Conservation (phyloP, 2,888 invertebrate genomes). For the Eurytoma adleriae region DNA sequence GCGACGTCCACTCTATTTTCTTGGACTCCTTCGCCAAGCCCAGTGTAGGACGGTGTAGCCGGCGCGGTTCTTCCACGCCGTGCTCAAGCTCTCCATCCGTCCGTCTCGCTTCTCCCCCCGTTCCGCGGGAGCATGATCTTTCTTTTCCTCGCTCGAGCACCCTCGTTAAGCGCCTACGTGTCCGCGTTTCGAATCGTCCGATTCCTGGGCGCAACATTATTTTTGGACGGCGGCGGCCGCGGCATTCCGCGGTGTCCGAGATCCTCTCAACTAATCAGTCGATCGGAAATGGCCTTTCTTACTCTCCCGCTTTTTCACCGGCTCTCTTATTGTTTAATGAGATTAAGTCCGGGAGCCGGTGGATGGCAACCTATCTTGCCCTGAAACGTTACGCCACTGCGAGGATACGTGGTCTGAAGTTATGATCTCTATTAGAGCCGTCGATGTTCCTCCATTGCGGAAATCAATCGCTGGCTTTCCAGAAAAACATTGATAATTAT, state of each 20-base stretch:
- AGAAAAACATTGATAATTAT: too few relatives aligned
- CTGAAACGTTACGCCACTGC: conserved; percentile 23
- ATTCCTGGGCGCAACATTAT: conserved; percentile 60
- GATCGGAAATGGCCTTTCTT: conserved; percentile 41
- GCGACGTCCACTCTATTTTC: background rate
- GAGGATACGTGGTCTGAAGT: conserved; percentile 28
- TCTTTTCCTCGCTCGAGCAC: conserved; percentile 63
- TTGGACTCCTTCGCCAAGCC: background rate
- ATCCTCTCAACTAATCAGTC: conserved; percentile 30
- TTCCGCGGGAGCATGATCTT: conserved; percentile 49
- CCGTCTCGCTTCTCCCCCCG: conserved; percentile 16
- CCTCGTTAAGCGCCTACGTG: conserved; percentile 70
- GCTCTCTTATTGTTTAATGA: conserved; percentile 50
- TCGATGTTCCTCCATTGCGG: conserved; percentile 28
- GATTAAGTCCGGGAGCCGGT: conserved; percentile 32
- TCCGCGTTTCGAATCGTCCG: conserved; percentile 64
- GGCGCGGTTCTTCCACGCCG: conserved; percentile 8
- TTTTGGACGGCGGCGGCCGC: conserved; percentile 57
- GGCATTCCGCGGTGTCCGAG: conserved; percentile 23
- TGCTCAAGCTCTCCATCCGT: conserved; percentile 5
- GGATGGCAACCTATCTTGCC: conserved; percentile 15
- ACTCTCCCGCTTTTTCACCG: conserved; percentile 3
- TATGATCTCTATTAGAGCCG: conserved; percentile 12
- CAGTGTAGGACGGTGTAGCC: background rate
- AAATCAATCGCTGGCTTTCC: too few relatives aligned